These are phyloP conservation scores for Axis porcinus DNA, from an alignment of 2,113 vertebrate species.

Conservation along the genomic window DNA sequence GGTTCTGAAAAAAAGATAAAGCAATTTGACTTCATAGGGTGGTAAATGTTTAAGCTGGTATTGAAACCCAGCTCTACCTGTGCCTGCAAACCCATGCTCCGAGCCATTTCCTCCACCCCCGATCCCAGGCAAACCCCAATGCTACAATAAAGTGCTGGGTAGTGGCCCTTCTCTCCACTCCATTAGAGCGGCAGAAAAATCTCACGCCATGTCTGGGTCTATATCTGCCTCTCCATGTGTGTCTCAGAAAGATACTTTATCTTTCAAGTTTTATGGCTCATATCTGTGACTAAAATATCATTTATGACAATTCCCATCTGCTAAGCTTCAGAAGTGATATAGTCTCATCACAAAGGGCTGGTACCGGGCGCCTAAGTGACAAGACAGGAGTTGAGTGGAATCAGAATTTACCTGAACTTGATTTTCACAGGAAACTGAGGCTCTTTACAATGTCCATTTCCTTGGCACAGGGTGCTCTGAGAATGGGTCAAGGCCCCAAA, in stretches of 20 bases:
- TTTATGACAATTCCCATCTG: constrained; percentile 68
- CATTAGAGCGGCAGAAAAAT: not conserved
- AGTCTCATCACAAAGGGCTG: constrained; percentile 50
- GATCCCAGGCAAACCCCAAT: accelerated
- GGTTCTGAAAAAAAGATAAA: not conserved
- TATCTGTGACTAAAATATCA: constrained; percentile 69
- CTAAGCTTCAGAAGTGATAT: constrained; percentile 56
- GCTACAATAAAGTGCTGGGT: accelerated
- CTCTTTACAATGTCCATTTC: constrained; percentile 36
- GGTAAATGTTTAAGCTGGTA: not conserved
- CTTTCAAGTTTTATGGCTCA: constrained; percentile 71
- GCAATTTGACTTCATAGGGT: not conserved
- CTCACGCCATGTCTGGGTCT: not conserved
- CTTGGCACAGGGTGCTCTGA: constrained; percentile 21
- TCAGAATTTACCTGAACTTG: constrained; percentile 30
- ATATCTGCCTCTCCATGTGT: constrained; percentile 60
- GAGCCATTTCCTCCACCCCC: accelerated
- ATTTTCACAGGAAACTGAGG: not conserved
- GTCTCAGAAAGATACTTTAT: constrained; percentile 69
- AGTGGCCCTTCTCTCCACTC: not conserved
- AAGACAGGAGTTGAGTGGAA: constrained; percentile 7
- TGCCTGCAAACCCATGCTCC: too few species aligned
- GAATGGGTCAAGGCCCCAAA: not conserved
- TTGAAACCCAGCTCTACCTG: not conserved
- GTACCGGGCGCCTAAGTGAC: not conserved